Evolutionary conservation across 2,797 vertebrate species (phyloP).

Genomic region (Thunnus albacares): DNA sequence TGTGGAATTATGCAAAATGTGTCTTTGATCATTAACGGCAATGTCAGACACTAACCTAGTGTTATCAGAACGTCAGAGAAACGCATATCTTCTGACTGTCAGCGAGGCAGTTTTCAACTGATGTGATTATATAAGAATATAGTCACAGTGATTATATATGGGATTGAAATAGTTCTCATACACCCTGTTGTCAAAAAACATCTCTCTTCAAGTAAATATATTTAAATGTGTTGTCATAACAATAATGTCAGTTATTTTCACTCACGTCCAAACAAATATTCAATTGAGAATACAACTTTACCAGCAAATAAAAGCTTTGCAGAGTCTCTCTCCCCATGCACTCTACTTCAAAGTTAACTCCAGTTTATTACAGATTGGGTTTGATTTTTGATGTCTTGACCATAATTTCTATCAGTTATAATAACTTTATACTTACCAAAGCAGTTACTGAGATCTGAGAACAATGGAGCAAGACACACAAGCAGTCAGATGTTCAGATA

Average conservation of each 20-base stretch:
- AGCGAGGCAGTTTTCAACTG: constrained; percentile 4
- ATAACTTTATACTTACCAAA: too few relatives aligned
- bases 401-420: too few relatives aligned
- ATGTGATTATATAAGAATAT: constrained; percentile 44
- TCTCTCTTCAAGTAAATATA: background rate
- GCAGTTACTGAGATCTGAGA: too few relatives aligned
- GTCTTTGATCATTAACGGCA: constrained; percentile 65
- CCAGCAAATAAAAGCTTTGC: too few relatives aligned
- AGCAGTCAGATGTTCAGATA: too few relatives aligned
- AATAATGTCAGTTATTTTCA: background rate
- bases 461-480: too few relatives aligned
- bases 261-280: background rate
- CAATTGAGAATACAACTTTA: background rate
- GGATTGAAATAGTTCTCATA: constrained; percentile 29
- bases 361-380: too few relatives aligned
- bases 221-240: background rate
- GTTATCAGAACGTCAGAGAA: constrained; percentile 29
- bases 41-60: constrained; percentile 49
- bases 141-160: constrained; percentile 20
- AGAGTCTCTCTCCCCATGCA: too few relatives aligned
- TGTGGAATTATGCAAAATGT: constrained; percentile 68
- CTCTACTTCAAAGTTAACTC: too few relatives aligned
- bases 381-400: too few relatives aligned
- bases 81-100: constrained; percentile 31
- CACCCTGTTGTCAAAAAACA: constrained; percentile 1